Base-by-base conservation (phyloP, 1,140 invertebrate genomes). In the Proctacanthus coquilletti region DNA sequence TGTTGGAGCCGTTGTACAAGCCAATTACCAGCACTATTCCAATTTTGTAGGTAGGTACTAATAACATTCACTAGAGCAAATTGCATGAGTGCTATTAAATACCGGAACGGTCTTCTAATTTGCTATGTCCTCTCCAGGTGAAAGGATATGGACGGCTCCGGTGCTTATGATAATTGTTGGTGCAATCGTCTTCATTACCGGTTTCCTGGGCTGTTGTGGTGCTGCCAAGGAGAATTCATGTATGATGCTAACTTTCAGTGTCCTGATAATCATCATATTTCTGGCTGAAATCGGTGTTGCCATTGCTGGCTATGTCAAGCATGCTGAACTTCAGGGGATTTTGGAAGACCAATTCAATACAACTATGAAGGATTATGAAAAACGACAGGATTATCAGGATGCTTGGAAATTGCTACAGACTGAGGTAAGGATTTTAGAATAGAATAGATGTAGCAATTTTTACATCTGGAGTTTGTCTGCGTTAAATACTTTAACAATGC, bases 181-280 rank as follows among this genome's bases (percentile, higher is more conserved):
- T 18, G 60, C 77, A n/a, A 71, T 85, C 31, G 78, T 87, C 47
- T 82, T 86, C 52, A 65, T 87, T 31, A 78, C 86, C 11, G 81
- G 84, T 19, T 87, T 88, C 66, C 79, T 89, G 43, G 86, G 86
- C 42, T 91, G 85, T 61, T 89, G 84, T 45, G 86, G 85, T 14
- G 84, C 85, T 11, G 65, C 84, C 3, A 81, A 81, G 50, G 84
- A 89, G 60, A 85, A 80, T 51, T 76, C 82, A 45, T 87, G 83
- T 63, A 85, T 88, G 83, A 77, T 88, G 29, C 71, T 83, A 13
- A 84, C 81, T 80, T 95, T 91, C 65, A 79, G 82, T 11, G 74
- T 83, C 32, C 64, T 92, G 30, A 61, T 93, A 42, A 62, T 79
- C 9, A 52, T 88, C 9, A 84, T 93, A 39, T 88, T 93, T 57